Evolutionary conservation across 2,113 vertebrate genomes (phyloP).

Genomic region (Mus spicilegus): DNA sequence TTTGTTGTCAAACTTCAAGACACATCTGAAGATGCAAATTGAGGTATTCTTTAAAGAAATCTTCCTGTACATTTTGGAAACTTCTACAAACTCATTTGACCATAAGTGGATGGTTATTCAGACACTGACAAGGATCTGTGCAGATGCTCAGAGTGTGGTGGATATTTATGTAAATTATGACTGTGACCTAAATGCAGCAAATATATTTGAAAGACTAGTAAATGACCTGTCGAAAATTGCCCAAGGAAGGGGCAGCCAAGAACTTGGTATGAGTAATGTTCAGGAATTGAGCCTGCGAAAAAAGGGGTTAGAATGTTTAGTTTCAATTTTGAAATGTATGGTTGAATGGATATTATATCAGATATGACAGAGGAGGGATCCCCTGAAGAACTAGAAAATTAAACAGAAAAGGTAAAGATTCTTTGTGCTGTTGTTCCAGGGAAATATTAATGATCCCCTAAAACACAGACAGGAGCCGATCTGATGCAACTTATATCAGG

Average conservation of each 20-base stretch:
- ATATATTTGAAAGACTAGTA: slow-evolving; percentile 99
- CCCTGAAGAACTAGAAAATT: too few relatives aligned
- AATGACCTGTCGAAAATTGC: slow-evolving; percentile 99
- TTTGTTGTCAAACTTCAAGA: slow-evolving; percentile 99
- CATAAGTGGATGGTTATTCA: slow-evolving; percentile 99
- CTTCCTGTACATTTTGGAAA: slow-evolving; percentile 99
- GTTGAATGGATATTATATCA: slow-evolving; percentile 96
- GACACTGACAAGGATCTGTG: slow-evolving; percentile 98
- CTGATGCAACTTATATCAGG: too few relatives aligned
- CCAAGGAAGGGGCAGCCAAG: slow-evolving; percentile 97
- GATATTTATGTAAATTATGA: slow-evolving; percentile 99
- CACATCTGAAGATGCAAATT: slow-evolving; percentile 99
- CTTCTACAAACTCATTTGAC: slow-evolving; percentile 98
- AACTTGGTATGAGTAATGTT: slow-evolving; percentile 96
- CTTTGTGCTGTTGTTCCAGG: too few relatives aligned
- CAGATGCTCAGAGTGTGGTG: slow-evolving; percentile 99
- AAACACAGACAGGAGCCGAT: too few relatives aligned
- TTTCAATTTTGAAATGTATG: slow-evolving; percentile 99
- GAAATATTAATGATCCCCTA: too few relatives aligned
- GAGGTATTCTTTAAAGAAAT: slow-evolving; percentile 99
- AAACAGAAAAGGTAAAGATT: too few relatives aligned
- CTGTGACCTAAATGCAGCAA: slow-evolving; percentile 99
- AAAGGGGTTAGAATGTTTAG: slow-evolving; percentile 98
- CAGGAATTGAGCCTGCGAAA: slow-evolving; percentile 99
- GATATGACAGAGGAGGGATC: too few relatives aligned